phyloP scores from a whole-genome alignment of 2,797 vertebrate genomes.

The Pseudocheirus occidentalis region DNA sequence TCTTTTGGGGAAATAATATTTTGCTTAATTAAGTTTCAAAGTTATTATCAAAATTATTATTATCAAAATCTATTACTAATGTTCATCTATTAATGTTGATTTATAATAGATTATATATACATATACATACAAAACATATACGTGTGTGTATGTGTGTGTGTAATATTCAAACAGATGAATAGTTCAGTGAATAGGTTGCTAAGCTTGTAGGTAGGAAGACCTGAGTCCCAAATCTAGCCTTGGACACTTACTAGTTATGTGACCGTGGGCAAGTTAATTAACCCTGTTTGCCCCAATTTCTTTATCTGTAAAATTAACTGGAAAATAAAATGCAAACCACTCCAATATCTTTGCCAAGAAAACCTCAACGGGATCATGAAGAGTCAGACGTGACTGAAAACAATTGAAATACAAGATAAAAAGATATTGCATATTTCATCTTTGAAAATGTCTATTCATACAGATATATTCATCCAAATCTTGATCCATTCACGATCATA shows the following conservation, averaged over 20 bases:
- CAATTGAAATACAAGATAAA: neutral
- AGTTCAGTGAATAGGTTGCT: neutral
- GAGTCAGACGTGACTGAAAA: neutral
- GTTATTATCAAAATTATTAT: neutral
- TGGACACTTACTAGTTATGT: neutral
- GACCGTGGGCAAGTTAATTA: neutral
- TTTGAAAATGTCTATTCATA: neutral
- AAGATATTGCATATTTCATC: neutral
- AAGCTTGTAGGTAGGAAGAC: neutral
- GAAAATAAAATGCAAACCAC: neutral
- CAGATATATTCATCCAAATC: neutral
- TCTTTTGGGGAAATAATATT: neutral
- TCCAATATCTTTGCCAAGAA: neutral
- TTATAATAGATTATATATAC: neutral
- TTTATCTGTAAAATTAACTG: neutral
- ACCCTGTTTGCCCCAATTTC: neutral
- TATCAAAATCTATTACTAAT: neutral
- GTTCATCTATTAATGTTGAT: neutral
- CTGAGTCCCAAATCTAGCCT: neutral
- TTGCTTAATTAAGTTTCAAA: neutral
- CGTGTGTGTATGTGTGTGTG: too few species aligned
- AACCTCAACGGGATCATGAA: neutral
- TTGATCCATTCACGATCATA: neutral
- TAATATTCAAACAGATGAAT: neutral
- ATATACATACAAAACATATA: too few species aligned